These are phyloP conservation scores for Dolichotis patagonum DNA, from an alignment of 2,113 vertebrate genomes.

Conservation along the genomic window DNA sequence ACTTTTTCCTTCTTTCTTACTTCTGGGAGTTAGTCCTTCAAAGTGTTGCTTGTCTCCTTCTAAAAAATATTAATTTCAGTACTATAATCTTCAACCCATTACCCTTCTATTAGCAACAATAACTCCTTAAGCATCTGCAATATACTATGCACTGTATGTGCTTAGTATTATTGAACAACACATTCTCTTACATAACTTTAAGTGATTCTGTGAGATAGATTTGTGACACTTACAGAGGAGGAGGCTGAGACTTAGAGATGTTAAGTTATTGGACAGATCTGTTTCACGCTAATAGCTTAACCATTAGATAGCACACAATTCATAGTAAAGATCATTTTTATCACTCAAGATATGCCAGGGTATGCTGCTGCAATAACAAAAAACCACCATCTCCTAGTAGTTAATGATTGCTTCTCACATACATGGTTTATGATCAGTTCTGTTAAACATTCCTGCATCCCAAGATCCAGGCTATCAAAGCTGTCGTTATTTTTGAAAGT, in stretches of 20 bases:
- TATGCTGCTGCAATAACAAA: not conserved
- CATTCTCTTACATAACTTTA: not conserved
- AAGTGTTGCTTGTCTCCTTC: not conserved
- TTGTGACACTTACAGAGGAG: not conserved
- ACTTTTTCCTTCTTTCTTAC: not conserved
- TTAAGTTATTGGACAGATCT: not conserved
- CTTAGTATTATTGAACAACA: not conserved
- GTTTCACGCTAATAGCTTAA: not conserved
- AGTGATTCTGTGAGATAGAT: not conserved
- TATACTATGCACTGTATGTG: not conserved
- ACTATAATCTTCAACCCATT: not conserved
- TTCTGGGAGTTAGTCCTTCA: not conserved
- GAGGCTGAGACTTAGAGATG: not conserved
- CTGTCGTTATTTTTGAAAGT: not conserved
- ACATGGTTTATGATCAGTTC: not conserved
- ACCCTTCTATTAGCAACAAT: not conserved
- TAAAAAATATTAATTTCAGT: not conserved
- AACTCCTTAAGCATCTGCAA: slow-evolving; percentile 12
- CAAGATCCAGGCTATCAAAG: not conserved
- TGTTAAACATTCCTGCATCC: not conserved
- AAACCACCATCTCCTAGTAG: not conserved
- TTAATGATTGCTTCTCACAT: not conserved
- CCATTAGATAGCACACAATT: not conserved
- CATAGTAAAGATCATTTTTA: slow-evolving; percentile 7
- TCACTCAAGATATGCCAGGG: not conserved